Conservation (phyloP, 2,888 invertebrate species). For the Cephus rjabovi region DNA sequence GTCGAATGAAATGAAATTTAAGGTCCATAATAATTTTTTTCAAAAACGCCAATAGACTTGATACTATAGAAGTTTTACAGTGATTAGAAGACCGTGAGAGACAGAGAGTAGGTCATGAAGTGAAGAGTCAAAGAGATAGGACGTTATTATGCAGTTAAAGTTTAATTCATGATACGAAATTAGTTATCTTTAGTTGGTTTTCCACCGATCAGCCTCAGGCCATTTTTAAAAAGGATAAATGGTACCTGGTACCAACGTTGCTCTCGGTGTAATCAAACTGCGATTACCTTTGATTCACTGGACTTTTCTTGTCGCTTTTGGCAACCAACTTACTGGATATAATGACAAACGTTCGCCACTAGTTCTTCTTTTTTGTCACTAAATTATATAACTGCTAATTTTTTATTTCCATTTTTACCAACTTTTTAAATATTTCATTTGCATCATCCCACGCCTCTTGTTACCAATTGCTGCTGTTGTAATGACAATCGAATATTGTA, state of each 20-base stretch:
- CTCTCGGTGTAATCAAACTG: constrained; percentile 15
- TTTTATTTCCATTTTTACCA: neutral
- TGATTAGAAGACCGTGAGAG: too few relatives aligned
- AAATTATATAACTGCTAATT: neutral
- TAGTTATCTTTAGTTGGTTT: neutral
- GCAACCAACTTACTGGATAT: constrained; percentile 1
- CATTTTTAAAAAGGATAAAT: neutral
- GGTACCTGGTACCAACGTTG: neutral
- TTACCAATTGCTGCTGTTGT: neutral
- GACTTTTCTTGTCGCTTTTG: neutral
- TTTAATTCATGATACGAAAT: constrained; percentile 4
- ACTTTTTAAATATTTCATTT: neutral
- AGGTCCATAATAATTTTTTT: neutral
- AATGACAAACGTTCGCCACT: constrained; percentile 2
- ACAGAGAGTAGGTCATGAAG: neutral
- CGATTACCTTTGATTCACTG: constrained; percentile 18
- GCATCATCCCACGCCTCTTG: neutral
- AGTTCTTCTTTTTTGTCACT: neutral
- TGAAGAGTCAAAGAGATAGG: neutral
- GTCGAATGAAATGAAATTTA: neutral
- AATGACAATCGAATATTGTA: too few relatives aligned
- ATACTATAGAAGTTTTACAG: neutral
- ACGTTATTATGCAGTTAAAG: constrained; percentile 1
- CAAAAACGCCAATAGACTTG: neutral
- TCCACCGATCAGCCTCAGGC: neutral